Evolutionary conservation across 2,888 invertebrate genomes (phyloP), one percentile per base, ranked within the genome.

Genomic region (Eupithecia tripunctaria): DNA sequence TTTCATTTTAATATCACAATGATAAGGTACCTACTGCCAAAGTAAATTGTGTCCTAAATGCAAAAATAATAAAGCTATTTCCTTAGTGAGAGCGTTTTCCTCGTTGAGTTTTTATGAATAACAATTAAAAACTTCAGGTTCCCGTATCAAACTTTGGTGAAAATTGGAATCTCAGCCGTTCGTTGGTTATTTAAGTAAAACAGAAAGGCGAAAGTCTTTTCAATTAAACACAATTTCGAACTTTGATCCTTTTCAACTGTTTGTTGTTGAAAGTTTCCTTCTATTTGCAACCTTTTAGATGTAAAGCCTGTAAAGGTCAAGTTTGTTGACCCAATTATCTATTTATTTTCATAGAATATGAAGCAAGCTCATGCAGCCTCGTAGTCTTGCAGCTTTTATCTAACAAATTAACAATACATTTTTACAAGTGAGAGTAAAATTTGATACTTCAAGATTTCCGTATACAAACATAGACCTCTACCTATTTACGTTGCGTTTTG

Each of bases 71-170:
- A 64, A 75, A 76, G 67, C 70, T 68, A 71, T 67, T 71, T 71
- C 68, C 64, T 74, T 74, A 73, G 70, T 73, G 73, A 74, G 78
- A 76, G 72, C 75, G 72, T 78, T 78, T 78, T 75, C 75, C 74
- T 74, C 68, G 67, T 70, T 65, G 71, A 73, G 68, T 73, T 78
- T 78, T 78, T 78, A 77, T 76, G 78, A 78, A 80, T 78, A 80
- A 78, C 75, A 80, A 80, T 80, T 79, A 77, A 77, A 77, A 78
- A 80, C 78, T 80, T 80, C 70, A 80, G 73, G 78, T 76, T 78
- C 78, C 65, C 74, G 76, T 76, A 77, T 76, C 77, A 78, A 80
- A 80, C 71, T 80, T 79, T 75, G 67, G 76, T 75, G 77, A 76
- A 78, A 78, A 78, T 78, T 78, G 74, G 74, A 80, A 78, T 78